These are phyloP conservation scores for Uromys caudimaculatus DNA, from an alignment of 2,797 vertebrate genomes.

Conservation along the genomic window DNA sequence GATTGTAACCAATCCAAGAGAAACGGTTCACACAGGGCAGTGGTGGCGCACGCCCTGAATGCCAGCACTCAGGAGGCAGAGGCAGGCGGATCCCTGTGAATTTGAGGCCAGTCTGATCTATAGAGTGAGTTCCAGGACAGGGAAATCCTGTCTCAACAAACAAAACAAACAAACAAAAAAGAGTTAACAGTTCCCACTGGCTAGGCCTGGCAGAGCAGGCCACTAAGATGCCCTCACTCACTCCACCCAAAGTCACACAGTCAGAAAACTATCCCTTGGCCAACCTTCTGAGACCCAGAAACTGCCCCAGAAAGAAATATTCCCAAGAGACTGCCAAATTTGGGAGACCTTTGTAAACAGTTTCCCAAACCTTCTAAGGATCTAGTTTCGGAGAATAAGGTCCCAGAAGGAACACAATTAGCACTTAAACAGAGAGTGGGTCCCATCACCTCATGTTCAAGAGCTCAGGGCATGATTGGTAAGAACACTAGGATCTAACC, in stretches of 20 bases:
- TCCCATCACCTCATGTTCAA: background rate
- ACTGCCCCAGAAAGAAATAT: background rate
- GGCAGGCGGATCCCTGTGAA: background rate
- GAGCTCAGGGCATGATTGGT: background rate
- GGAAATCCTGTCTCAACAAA: background rate
- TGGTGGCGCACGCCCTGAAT: background rate
- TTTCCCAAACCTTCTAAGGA: background rate
- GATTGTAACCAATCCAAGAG: background rate
- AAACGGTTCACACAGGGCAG: background rate
- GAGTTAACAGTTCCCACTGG: background rate
- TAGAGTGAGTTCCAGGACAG: background rate
- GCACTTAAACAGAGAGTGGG: background rate
- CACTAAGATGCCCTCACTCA: background rate
- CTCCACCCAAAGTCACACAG: background rate
- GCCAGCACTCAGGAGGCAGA: background rate
- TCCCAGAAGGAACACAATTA: background rate
- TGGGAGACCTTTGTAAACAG: background rate
- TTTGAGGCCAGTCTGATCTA: background rate
- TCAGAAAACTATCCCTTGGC: background rate
- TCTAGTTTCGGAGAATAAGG: background rate
- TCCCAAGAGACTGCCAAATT: background rate
- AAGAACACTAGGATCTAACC: background rate
- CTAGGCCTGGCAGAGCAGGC: background rate
- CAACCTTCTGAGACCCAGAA: background rate
- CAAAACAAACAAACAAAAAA: background rate